Percentiles rank a stretch among this genome's conserved stretches.
phyloP scores from a whole-genome alignment of 1,140 invertebrate species.

The Brachionus plicatilis region DNA sequence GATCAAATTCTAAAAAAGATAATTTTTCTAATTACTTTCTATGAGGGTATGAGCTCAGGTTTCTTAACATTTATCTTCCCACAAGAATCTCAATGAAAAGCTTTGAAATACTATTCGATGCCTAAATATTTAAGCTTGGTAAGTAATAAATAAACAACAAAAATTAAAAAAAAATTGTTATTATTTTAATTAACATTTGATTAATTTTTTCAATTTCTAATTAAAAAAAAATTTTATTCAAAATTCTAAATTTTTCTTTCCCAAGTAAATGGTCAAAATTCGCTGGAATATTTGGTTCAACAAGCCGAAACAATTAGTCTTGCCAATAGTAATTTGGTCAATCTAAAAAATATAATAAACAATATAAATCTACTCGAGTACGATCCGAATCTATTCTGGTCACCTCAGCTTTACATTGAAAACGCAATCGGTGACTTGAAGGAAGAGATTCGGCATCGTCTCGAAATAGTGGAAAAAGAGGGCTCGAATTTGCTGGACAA shows the following conservation, averaged over 20 bases:
- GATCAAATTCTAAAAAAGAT: too few relatives aligned
- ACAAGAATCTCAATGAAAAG: neutral
- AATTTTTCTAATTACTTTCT: neutral
- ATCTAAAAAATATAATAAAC: conserved; percentile 39
- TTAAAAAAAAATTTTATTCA: neutral
- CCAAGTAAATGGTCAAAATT: neutral
- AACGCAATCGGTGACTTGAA: conserved; percentile 37
- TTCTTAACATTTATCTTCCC: neutral
- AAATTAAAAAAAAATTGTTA: neutral
- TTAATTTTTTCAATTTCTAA: neutral
- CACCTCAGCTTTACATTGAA: conserved; percentile 32
- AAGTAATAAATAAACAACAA: neutral
- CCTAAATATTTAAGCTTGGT: neutral
- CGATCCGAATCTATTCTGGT: conserved; percentile 35
- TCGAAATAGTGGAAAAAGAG: conserved; percentile 38
- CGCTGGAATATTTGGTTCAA: neutral
- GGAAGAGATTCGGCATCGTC: conserved; percentile 25
- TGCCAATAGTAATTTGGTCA: neutral
- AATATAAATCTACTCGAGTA: conserved; percentile 27
- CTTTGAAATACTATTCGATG: neutral
- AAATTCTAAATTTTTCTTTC: neutral
- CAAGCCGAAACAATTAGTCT: conserved; percentile 5
- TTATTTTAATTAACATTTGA: neutral
- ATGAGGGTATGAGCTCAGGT: neutral
- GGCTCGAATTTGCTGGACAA: conserved; percentile 18